Evolutionary conservation across 2,888 invertebrate genomes (phyloP).

Genomic region (Zeuzera pyrina): DNA sequence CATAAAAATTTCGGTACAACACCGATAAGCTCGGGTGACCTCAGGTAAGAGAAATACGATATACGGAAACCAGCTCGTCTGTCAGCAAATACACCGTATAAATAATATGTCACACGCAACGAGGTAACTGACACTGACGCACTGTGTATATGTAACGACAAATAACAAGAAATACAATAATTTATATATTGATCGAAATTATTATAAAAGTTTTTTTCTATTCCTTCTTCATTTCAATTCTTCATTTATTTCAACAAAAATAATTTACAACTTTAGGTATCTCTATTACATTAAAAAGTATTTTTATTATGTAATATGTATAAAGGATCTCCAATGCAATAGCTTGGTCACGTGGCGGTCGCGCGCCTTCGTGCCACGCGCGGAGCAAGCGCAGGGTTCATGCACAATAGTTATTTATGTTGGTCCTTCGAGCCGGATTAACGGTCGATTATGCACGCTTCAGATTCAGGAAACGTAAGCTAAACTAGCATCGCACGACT

Average conservation of each 20-base stretch:
- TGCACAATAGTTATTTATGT: constrained; percentile 37
- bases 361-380: constrained; percentile 58
- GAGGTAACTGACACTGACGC: constrained; percentile 21
- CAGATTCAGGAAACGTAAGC: constrained; percentile 57
- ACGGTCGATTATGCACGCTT: constrained; percentile 68
- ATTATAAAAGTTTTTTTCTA: too few species aligned
- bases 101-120: constrained; percentile 19
- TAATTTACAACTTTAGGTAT: too few species aligned
- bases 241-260: too few species aligned
- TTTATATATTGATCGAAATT: too few species aligned
- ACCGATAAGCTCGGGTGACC: constrained; percentile 35
- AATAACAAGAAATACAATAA: neutral
- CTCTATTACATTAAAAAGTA: neutral
- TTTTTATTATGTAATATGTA: neutral
- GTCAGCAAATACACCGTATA: constrained; percentile 22
- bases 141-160: constrained; percentile 1
- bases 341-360: constrained; percentile 61
- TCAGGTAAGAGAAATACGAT: constrained; percentile 32
- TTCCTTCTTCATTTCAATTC: too few species aligned
- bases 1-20: too few species aligned
- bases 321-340: too few species aligned
- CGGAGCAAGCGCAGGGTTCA: constrained; percentile 33
- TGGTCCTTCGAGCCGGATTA: constrained; percentile 57
- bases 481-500: constrained; percentile 46
- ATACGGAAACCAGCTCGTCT: constrained; percentile 27